Percentiles rank a stretch among this genome's conserved stretches.
These are phyloP conservation scores for Drosophila athabasca DNA, from an alignment of 1,140 invertebrate genomes.

Conservation along the genomic window DNA sequence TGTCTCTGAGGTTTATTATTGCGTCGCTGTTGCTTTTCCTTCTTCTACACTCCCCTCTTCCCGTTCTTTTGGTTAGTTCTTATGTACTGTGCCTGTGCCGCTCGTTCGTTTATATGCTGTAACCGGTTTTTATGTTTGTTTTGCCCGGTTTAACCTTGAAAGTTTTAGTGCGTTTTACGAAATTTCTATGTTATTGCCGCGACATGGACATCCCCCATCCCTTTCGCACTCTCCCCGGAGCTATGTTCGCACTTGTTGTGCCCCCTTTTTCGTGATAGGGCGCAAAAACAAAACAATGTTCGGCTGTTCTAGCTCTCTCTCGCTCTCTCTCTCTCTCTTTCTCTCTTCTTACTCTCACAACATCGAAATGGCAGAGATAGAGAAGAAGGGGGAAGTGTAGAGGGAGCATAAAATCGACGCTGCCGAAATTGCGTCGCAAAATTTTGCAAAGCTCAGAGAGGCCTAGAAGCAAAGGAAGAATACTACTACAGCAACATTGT, in stretches of 20 bases:
- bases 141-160: slow-evolving; percentile 82
- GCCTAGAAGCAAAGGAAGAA: slow-evolving; percentile 23
- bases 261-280: slow-evolving; percentile 29
- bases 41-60: background rate
- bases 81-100: background rate
- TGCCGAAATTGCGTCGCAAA: slow-evolving; percentile 74
- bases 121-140: slow-evolving; percentile 82
- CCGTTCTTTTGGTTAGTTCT: slow-evolving; percentile 15
- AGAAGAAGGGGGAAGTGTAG: background rate
- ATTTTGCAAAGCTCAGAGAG: slow-evolving; percentile 37
- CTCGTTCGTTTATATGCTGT: slow-evolving; percentile 52
- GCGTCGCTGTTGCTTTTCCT: slow-evolving; percentile 34
- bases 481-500: slow-evolving; percentile 33
- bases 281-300: slow-evolving; percentile 38
- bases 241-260: slow-evolving; percentile 72
- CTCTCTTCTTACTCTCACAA: slow-evolving; percentile 23
- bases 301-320: background rate
- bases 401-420: slow-evolving; percentile 52
- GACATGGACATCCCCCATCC: slow-evolving; percentile 28
- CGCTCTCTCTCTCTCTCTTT: slow-evolving; percentile 2
- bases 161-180: slow-evolving; percentile 67
- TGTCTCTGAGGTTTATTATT: slow-evolving; percentile 25
- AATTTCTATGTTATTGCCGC: slow-evolving; percentile 74
- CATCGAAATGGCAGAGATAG: slow-evolving; percentile 1
- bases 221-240: slow-evolving; percentile 24